Evolutionary conservation across 2,797 vertebrate species (phyloP), one percentile per base, ranked within the genome.

Genomic region (Knipowitschia caucasica): DNA sequence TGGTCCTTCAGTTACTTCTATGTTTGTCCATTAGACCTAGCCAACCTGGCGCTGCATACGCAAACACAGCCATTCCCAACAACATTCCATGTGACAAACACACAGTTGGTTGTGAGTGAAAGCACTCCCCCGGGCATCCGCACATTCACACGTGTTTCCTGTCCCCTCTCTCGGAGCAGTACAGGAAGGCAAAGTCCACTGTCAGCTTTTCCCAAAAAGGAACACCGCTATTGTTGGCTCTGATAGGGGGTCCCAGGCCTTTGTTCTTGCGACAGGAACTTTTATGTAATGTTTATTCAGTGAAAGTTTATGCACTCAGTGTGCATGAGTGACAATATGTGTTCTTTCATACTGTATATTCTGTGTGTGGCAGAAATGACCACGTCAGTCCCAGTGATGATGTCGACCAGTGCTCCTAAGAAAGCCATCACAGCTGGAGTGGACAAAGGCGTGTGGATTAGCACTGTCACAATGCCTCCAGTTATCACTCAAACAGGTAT

Each of bases 121-220:
- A 86, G 84, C 86, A 88, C 87, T 86, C 86, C 78, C 72, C 71
- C 15, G 47, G 64, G 84, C 82, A 85, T 89, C 84, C 85, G 83
- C 83, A 75, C 85, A 90, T 86, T 89, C 84, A 88, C 85, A 82
- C 74, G 77, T 82, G 82, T 83, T 85, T 89, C 86, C 84, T 88
- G 84, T 82, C 71, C 66, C 73, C 39, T 53, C 70, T 56, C 78
- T 60, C 63, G 67, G 71, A 60, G 67, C 61, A 40, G 75, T 77
- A 74, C 84, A 83, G 84, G 83, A 89, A 86, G 67, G 55, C 72
- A 84, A 83, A 86, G 80, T 71, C 80, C 75, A 63, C 31, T 74
- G 81, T 89, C 83, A 86, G 85, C 80, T 83, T 86, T 87, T 87
- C 87, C 83, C 81, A 62, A 72, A 78, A 73, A 81, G 77, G 82